Base-by-base conservation (phyloP, 1,140 invertebrate species). In the Macrotrachela quadricornifera region DNA sequence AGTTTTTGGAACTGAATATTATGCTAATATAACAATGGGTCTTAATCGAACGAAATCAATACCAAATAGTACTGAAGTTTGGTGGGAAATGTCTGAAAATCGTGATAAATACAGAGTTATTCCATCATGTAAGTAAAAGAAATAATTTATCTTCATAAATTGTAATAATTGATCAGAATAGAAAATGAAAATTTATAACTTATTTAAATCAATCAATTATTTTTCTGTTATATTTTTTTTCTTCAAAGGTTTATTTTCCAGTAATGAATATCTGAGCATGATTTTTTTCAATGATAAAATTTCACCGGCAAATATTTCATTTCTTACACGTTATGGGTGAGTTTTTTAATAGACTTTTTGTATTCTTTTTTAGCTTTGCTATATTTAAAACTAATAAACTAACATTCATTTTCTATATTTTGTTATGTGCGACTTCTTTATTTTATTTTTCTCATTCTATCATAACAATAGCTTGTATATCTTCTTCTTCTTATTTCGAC, bases 221-320 rank as follows among this genome's bases (percentile, higher is more conserved):
- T n/a, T n/a, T n/a, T n/a, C n/a, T n/a, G n/a, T n/a, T 4, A 30
- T 30, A 30, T 47, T 47, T 13, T 47, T n/a, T n/a, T n/a, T n/a
- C n/a, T n/a, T n/a, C n/a, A n/a, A n/a, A 13, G 11, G 14, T 14
- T 1, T 4, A 47, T 2, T 46, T 21, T 54, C 39, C 11, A 49
- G 43, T 9, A 10, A 16, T n/a, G 53, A 37, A 13, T 47, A 46
- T 59, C 12, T 60, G 14, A 76, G 80, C 57, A 77, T 94, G 64
- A 82, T 86, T 60, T 80, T 85, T 0, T 90, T 95, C 65, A 92
- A 84, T 63, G 87, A 94, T 62, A 85, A 90, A 68, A 78, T 82
- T 30, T 92, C 92, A 64, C 87, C 90, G 3, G 78, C 80, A 52
- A 81, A 81, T 9, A 77, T 94, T 8, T 85, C 80, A 58, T 79